Evolutionary conservation across 2,113 vertebrate species (phyloP), one percentile per base, ranked within the genome.

Genomic region (Gobius niger): DNA sequence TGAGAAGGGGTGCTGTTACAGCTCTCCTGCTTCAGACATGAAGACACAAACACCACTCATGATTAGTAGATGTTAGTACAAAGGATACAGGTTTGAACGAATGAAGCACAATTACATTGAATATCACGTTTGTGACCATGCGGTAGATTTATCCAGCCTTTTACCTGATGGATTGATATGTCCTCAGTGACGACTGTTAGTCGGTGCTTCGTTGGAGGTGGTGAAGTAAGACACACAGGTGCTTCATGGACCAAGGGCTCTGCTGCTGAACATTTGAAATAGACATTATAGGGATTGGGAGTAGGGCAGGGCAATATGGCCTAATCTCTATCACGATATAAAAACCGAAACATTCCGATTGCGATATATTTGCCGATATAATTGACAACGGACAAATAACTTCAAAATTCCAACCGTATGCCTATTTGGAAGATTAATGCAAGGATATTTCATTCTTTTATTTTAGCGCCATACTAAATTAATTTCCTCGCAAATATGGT

Each of bases 1-100:
- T 85, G 88, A 75, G 87, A 87, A 70, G 92, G 89, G 47, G 89
- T 91, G 86, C 82, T 87, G 79, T 89, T 91, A 77, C 85, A 85
- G 77, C 88, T 91, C 73, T 91, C 89, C 92, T 93, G 82, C 44
- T 85, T 68, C 76, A 80, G 64, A 62, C 82, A 66, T 82, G 47
- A 52, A 70, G 42, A 59, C 51, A 66, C 76, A 76, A 68, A 75
- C 44, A 63, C 57, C 49, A 77, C 57, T 42, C 57, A 59, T 59
- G 34, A 44, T 19, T 18, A 50, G 13, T 46, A 75, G 62, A 72
- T 78, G 63, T 84, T 78, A 86, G 69, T 66, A 68, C 51, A 76
- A 63, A 68, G 46, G 42, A 24, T 40, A 75, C 24, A 59, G 71
- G 67, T 51, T 51, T 57, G 24, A 57, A 57, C 7, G 24, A 57